These are phyloP conservation scores for Aphelinus certus DNA, from an alignment of 1,140 invertebrate genomes.

Conservation along the genomic window DNA sequence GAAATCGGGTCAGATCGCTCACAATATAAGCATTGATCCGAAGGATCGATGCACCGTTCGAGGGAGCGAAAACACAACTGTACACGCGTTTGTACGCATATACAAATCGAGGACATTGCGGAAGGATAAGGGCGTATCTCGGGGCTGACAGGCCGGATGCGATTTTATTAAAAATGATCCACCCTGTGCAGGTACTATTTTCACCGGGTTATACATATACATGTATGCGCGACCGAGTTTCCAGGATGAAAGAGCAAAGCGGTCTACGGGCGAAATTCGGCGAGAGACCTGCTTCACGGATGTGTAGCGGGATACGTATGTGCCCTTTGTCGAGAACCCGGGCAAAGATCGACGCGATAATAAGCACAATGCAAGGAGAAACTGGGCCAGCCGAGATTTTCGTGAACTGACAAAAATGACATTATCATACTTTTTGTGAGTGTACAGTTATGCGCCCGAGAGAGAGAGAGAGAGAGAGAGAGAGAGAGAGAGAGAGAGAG, in stretches of 20 bases:
- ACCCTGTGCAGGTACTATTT: conserved; percentile 14
- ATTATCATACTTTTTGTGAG: conserved; percentile 19
- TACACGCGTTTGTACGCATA: too few relatives aligned
- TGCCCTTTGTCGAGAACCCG: conserved; percentile 18
- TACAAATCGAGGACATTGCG: too few relatives aligned
- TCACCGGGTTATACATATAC: not conserved
- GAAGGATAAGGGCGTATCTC: not conserved
- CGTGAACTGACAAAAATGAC: conserved; percentile 19
- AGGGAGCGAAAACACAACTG: too few relatives aligned
- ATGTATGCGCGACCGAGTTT: conserved; percentile 14
- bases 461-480: not conserved
- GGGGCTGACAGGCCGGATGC: conserved; percentile 7
- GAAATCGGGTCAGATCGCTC: conserved; percentile 19
- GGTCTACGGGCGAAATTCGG: conserved; percentile 15
- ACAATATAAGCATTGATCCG: conserved; percentile 6
- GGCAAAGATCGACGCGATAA: conserved; percentile 9
- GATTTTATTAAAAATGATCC: conserved; percentile 25
- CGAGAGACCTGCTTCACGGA: conserved; percentile 28
- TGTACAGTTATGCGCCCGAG: conserved; percentile 9
- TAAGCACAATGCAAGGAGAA: conserved; percentile 14
- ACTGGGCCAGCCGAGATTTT: conserved; percentile 25
- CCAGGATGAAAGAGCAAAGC: conserved; percentile 23
- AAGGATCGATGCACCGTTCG: too few relatives aligned
- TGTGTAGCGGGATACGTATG: conserved; percentile 22
- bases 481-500: not conserved